These are phyloP conservation scores for Glaucomys volans DNA, from an alignment of 2,113 vertebrate genomes.

Conservation along the genomic window DNA sequence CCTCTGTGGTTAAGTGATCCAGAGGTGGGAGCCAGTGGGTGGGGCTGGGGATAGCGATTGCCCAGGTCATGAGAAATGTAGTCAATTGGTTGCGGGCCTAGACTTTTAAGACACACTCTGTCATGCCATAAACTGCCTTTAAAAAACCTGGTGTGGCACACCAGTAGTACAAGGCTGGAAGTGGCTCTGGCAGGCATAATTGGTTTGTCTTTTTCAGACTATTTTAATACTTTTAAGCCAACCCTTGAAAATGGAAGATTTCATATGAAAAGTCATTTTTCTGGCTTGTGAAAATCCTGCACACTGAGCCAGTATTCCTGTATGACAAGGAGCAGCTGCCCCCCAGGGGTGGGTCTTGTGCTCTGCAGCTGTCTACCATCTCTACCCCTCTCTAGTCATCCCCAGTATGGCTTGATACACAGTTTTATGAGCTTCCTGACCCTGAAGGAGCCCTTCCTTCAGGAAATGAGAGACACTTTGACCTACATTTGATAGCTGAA, in stretches of 20 bases:
- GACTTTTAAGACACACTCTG: background rate
- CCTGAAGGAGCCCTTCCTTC: background rate
- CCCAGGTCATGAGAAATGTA: background rate
- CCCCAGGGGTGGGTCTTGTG: too few species aligned
- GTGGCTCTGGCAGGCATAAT: background rate
- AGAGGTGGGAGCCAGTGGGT: rapidly evolving
- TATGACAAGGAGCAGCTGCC: background rate
- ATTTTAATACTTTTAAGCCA: background rate
- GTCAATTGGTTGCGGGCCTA: too few species aligned
- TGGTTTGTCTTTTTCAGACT: background rate
- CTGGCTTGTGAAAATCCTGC: background rate
- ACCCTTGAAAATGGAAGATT: background rate
- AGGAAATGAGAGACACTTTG: constrained; percentile 31
- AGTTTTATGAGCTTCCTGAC: constrained; percentile 1
- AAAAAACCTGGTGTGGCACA: background rate
- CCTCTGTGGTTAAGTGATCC: background rate
- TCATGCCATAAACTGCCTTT: background rate
- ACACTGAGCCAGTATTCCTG: background rate
- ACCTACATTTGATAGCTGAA: background rate
- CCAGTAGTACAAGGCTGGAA: background rate
- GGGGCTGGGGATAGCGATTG: rapidly evolving
- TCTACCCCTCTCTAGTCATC: rapidly evolving
- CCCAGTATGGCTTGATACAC: background rate
- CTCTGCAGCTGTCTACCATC: background rate
- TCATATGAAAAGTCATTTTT: background rate